phyloP scores from a whole-genome alignment of 2,113 vertebrate species.

The Callochromis pleurospilus region DNA sequence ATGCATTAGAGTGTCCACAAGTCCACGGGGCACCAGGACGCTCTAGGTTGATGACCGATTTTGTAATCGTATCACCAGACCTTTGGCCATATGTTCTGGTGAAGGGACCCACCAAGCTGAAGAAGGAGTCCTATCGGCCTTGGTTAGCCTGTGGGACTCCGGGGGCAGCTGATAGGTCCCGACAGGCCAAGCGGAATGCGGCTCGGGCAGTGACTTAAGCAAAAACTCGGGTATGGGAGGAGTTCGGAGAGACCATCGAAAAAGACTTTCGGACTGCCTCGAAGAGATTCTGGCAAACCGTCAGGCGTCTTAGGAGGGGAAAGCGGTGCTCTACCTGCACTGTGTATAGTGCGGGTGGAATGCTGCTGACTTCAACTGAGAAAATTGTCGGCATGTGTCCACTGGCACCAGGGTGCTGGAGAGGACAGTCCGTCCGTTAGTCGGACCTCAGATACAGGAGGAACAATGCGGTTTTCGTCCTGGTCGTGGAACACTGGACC shows the following conservation, averaged over 20 bases:
- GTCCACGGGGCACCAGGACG: background rate
- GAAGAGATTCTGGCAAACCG: background rate
- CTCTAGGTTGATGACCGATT: background rate
- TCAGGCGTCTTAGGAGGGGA: accelerated
- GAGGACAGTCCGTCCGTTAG: background rate
- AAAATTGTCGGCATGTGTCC: background rate
- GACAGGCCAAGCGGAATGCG: accelerated
- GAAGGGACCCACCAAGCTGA: background rate
- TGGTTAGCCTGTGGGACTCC: background rate
- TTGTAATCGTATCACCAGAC: background rate
- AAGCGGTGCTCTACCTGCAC: background rate
- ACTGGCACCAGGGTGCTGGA: background rate
- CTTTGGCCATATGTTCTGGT: background rate
- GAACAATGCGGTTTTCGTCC: background rate
- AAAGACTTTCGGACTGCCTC: background rate
- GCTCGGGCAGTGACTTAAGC: accelerated
- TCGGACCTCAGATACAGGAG: background rate
- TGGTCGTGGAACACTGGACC: background rate
- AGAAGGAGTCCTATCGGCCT: background rate
- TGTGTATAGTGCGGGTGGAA: accelerated
- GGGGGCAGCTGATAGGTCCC: background rate
- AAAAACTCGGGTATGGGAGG: background rate
- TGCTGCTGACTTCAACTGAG: background rate
- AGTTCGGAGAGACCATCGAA: accelerated
- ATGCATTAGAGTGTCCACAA: background rate